These are phyloP conservation scores for Tympanuchus pallidicinctus DNA, from an alignment of 2,113 vertebrate species.

Conservation along the genomic window DNA sequence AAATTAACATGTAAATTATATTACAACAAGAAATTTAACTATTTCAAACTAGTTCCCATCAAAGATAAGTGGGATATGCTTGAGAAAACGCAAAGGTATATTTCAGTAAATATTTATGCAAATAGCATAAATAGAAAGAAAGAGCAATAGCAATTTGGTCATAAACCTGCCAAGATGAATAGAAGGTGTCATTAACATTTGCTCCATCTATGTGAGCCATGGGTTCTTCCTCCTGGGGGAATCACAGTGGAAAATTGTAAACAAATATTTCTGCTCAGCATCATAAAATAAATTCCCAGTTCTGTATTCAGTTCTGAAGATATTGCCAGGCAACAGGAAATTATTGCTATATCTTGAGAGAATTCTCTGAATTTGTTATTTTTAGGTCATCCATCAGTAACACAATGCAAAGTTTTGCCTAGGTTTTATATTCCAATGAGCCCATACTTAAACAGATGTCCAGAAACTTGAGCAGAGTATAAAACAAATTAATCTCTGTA, in stretches of 20 bases:
- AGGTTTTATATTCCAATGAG: neutral
- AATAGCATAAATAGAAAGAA: neutral
- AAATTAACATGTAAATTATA: neutral
- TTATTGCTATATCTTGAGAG: conserved; percentile 14
- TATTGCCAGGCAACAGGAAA: conserved; percentile 64
- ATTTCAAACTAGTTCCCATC: neutral
- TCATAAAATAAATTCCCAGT: conserved; percentile 53
- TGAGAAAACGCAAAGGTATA: neutral
- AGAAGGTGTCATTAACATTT: conserved; percentile 24
- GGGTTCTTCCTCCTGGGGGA: conserved; percentile 48
- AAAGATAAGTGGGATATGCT: neutral
- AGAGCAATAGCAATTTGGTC: conserved; percentile 44
- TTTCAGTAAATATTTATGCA: conserved; percentile 25
- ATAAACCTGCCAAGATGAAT: conserved; percentile 42
- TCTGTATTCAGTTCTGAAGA: neutral
- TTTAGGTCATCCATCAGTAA: neutral
- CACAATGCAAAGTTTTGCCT: neutral
- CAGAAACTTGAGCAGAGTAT: conserved; percentile 13
- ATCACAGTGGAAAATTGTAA: conserved; percentile 58
- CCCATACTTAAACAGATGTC: neutral
- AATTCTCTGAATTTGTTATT: conserved; percentile 40
- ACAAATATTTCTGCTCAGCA: conserved; percentile 50
- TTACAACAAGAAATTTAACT: neutral
- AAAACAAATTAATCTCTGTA: neutral
- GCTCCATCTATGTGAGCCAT: conserved; percentile 8